A percentile compares a stretch with the other conserved stretches of the same genome.
Conservation (phyloP, 1,140 invertebrate genomes). For the Bacillus rossius region DNA sequence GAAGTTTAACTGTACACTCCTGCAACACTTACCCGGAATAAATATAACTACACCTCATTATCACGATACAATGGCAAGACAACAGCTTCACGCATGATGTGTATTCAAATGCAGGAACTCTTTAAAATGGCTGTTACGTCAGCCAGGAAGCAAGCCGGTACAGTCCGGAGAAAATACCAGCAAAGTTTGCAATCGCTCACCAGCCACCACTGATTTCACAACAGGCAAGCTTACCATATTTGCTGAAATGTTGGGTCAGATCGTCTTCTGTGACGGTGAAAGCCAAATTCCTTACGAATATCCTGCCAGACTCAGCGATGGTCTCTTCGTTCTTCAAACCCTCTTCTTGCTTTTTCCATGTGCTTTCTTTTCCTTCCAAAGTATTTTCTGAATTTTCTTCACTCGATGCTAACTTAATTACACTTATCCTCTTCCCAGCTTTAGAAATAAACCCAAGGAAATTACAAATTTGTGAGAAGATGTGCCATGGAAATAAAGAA, state of each 20-base stretch:
- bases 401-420: conserved; percentile 35
- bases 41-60: no score
- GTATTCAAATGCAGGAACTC: no score
- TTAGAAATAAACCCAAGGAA: neutral
- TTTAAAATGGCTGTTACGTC: no score
- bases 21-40: no score
- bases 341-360: conserved; percentile 66
- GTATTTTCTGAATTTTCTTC: conserved; percentile 25
- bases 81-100: no score
- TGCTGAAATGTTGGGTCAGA: conserved; percentile 75
- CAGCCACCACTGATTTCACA: no score
- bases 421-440: conserved; percentile 40
- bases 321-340: conserved; percentile 67
- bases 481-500: neutral
- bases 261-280: conserved; percentile 89
- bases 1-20: no score
- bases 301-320: conserved; percentile 85
- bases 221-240: conserved; percentile 68
- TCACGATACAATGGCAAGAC: no score
- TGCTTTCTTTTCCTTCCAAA: conserved; percentile 40
- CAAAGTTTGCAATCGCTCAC: no score
- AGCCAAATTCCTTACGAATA: conserved; percentile 92
- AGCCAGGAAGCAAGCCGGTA: no score
- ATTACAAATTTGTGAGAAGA: neutral
- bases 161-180: no score